A percentile compares a stretch with the other conserved stretches of the same genome.
These are phyloP conservation scores for Perca schrenkii DNA, from an alignment of 2,113 vertebrate species.

Conservation along the genomic window DNA sequence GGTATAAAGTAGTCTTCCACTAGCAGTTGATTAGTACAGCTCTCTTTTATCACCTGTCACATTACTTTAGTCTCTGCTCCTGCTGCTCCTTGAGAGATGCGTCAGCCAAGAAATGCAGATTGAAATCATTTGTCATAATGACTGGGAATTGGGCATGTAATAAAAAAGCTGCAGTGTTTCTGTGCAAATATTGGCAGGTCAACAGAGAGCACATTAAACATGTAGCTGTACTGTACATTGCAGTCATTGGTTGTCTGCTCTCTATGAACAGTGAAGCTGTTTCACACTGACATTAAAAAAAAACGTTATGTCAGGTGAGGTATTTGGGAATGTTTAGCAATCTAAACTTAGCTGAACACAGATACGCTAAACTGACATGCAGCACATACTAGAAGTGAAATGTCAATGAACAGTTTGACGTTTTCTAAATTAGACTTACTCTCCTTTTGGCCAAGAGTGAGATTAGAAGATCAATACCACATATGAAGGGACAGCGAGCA, in stretches of 20 bases:
- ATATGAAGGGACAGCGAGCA: no score
- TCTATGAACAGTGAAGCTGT: constrained; percentile 18
- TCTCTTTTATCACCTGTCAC: constrained; percentile 61
- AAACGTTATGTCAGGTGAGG: not conserved
- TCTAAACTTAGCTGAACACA: constrained; percentile 17
- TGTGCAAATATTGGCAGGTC: constrained; percentile 35
- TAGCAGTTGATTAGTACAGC: constrained; percentile 34
- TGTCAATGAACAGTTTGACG: not conserved
- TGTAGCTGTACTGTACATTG: not conserved
- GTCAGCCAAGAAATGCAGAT: constrained; percentile 45
- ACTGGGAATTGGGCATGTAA: constrained; percentile 45
- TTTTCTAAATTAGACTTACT: not conserved
- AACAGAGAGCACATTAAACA: constrained; percentile 33
- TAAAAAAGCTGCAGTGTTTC: constrained; percentile 28
- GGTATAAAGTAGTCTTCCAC: constrained; percentile 7
- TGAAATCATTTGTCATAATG: constrained; percentile 56
- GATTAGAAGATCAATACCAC: not conserved
- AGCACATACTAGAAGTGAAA: not conserved
- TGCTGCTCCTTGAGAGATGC: constrained; percentile 27
- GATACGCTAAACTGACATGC: not conserved
- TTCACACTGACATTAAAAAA: constrained; percentile 1
- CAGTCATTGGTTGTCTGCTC: not conserved
- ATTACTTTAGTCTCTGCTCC: constrained; percentile 40
- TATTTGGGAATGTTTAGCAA: constrained; percentile 6
- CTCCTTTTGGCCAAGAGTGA: not conserved